A percentile compares a stretch with the other conserved stretches of the same genome.
phyloP scores from a whole-genome alignment of 2,888 invertebrate genomes.

The Heliconius aoede region DNA sequence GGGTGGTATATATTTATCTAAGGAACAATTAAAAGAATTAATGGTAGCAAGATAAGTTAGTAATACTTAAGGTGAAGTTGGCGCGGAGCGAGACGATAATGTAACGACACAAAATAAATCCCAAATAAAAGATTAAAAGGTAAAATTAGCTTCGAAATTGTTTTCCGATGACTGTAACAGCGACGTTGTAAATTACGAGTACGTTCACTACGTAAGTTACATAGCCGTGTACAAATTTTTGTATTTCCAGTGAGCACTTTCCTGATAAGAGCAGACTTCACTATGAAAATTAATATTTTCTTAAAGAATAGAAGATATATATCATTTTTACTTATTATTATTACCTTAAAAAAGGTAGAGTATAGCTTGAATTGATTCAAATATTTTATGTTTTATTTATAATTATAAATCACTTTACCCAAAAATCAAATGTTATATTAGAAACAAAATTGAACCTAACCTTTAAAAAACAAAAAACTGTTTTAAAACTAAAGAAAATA shows the following conservation, averaged over 20 bases:
- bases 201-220: background rate
- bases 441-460: too few relatives aligned
- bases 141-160: slow-evolving; percentile 20
- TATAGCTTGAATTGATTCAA: too few relatives aligned
- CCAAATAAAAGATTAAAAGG: slow-evolving; percentile 18
- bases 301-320: background rate
- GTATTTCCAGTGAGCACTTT: background rate
- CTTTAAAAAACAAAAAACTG: too few relatives aligned
- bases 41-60: background rate
- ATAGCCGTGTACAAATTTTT: background rate
- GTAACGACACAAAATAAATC: slow-evolving; percentile 29
- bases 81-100: slow-evolving; percentile 10
- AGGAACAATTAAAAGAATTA: background rate
- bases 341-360: too few relatives aligned
- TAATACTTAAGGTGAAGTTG: slow-evolving; percentile 3
- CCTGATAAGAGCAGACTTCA: too few relatives aligned
- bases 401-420: too few relatives aligned
- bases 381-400: too few relatives aligned
- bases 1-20: background rate
- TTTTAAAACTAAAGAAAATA: background rate
- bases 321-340: too few relatives aligned
- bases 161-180: slow-evolving; percentile 31
- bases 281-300: background rate
- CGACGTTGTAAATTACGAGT: slow-evolving; percentile 18
- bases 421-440: too few relatives aligned